These are phyloP conservation scores for Orius insidiosus DNA, from an alignment of 1,140 invertebrate species.

Conservation along the genomic window DNA sequence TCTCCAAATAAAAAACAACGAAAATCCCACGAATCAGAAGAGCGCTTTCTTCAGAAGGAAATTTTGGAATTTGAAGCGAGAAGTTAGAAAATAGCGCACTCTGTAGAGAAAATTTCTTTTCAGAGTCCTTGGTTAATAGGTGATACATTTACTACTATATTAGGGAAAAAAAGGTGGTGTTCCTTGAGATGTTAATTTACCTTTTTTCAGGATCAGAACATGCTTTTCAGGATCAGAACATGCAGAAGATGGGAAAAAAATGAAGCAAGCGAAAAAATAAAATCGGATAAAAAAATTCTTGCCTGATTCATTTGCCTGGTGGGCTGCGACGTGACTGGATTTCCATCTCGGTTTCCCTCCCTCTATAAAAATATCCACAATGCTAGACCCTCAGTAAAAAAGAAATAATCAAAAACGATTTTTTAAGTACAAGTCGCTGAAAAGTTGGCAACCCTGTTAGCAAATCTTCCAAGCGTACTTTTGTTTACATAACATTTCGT, in stretches of 20 bases:
- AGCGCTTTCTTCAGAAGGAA: no score
- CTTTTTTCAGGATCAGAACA: background rate
- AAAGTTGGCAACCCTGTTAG: no score
- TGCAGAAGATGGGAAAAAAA: background rate
- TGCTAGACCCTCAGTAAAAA: constrained; percentile 10
- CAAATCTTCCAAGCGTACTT: no score
- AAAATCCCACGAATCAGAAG: no score
- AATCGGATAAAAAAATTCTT: background rate
- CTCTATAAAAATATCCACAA: constrained; percentile 14
- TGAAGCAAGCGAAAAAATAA: background rate
- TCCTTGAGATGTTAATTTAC: background rate
- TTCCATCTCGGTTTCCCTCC: constrained; percentile 9
- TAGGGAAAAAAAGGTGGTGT: background rate
- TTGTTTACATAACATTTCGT: no score
- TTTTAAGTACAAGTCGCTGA: no score
- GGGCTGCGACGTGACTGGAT: constrained; percentile 7
- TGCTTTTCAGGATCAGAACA: background rate
- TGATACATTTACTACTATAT: no score
- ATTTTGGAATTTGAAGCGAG: no score
- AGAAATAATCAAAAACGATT: background rate
- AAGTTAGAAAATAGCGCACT: no score
- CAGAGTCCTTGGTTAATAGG: no score
- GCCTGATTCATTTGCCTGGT: constrained; percentile 5
- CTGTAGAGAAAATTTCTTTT: no score
- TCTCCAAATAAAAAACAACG: no score